phyloP scores from a whole-genome alignment of 2,797 vertebrate species.

The Lepidocolaptes lacrymiger region DNA sequence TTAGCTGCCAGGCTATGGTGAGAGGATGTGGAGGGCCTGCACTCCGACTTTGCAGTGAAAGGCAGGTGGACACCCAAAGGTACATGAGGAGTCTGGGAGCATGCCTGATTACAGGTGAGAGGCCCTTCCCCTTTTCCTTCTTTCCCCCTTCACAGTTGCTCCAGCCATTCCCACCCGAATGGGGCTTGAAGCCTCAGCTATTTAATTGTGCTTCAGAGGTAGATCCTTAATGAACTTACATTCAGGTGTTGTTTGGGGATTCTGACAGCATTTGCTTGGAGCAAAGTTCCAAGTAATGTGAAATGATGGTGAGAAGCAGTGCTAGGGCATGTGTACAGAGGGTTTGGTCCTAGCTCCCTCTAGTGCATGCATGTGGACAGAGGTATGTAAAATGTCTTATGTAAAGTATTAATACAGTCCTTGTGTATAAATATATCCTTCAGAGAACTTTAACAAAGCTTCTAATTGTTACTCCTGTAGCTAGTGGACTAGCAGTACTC shows the following conservation, averaged over 20 bases:
- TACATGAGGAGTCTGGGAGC: background rate
- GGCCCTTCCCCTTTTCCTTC: background rate
- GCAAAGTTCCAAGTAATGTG: background rate
- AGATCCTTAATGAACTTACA: background rate
- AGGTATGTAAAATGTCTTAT: background rate
- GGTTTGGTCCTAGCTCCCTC: slow-evolving; percentile 51
- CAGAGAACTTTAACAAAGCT: background rate
- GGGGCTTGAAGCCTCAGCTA: background rate
- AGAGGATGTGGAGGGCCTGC: background rate
- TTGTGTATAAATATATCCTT: background rate
- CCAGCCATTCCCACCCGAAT: background rate
- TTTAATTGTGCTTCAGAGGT: background rate
- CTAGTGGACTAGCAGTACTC: background rate
- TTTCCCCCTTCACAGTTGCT: background rate
- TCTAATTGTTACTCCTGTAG: background rate
- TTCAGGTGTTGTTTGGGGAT: background rate
- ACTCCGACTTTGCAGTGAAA: background rate
- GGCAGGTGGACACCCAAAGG: background rate
- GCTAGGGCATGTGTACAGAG: accelerated
- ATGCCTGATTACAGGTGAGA: background rate
- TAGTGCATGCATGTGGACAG: slow-evolving; percentile 5
- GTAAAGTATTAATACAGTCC: background rate
- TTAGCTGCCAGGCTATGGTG: background rate
- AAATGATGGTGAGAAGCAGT: background rate
- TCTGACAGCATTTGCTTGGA: background rate